Evolutionary conservation across 1,140 invertebrate species (phyloP).

Genomic region (Trichonephila clavata): DNA sequence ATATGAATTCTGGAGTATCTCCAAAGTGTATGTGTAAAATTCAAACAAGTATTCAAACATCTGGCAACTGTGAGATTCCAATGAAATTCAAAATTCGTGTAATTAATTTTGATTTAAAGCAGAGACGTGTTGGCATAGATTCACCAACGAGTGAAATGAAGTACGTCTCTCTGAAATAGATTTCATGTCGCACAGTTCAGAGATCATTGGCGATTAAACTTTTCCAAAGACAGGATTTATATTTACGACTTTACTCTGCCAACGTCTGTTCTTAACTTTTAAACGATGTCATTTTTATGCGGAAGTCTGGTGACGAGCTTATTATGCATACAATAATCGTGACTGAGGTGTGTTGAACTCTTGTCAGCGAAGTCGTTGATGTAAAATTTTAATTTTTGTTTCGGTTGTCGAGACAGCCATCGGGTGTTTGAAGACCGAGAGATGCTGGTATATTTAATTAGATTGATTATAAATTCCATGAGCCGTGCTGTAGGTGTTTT

Average conservation of each 20-base stretch:
- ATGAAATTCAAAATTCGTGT: no score
- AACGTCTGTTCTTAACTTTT: not conserved
- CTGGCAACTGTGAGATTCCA: no score
- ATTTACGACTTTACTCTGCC: not conserved
- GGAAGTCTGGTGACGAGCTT: not conserved
- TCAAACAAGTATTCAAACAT: no score
- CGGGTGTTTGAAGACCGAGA: no score
- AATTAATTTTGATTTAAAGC: no score
- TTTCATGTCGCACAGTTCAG: no score
- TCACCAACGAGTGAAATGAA: no score
- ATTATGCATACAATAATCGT: slow-evolving; percentile 26
- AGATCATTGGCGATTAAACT: not conserved
- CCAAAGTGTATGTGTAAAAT: no score
- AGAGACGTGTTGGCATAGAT: no score
- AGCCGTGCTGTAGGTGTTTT: not conserved
- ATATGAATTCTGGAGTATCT: no score
- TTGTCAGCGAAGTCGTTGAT: not conserved
- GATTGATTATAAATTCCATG: not conserved
- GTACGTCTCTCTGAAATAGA: no score
- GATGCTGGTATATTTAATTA: not conserved
- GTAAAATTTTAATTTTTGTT: not conserved
- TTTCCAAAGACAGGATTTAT: not conserved
- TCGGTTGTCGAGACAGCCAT: no score
- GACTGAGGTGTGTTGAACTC: slow-evolving; percentile 12
- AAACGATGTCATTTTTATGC: slow-evolving; percentile 16